Evolutionary conservation across 1,140 invertebrate species (phyloP), one percentile per base, ranked within the genome.

Genomic region (Hirudo medicinalis): DNA sequence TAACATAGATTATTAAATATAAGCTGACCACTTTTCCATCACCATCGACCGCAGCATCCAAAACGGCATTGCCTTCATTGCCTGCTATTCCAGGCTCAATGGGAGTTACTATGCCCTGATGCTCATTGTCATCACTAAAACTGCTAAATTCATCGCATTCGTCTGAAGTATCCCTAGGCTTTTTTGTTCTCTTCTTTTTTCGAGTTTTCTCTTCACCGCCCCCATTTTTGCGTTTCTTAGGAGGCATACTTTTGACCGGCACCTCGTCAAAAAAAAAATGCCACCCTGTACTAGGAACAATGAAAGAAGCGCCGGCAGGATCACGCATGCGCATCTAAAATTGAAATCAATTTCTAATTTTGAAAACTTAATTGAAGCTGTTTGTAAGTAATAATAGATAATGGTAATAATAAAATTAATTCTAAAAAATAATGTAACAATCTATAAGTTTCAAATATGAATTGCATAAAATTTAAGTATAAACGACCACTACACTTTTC

Each of bases 151-250:
- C 57, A 6, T 63, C 57, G 20, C 19, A 22, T 22, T 63, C 57
- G 57, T 63, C 57, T 6, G 22, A 22, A 25, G 3, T 32, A 32
- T 63, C 22, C 29, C 29, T 63, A 63, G 8, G 11, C 20, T 32
- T 63, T 63, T 63, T 63, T 22, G 57, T 63, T 63, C 29, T 63
- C 29, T 63, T 63, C 57, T 15, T 63, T 63, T 63, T 63, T 13
- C 29, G 57, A 63, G 8, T 63, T 63, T n/a, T 63, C 9, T 63
- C 57, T 13, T 63, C 43, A 49, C 43, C 57, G 11, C 6, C 19
- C 22, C 29, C 29, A 63, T 63, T 32, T 63, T 63, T 63, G 11
- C 57, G 57, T 63, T 63, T 63, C 57, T 63, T 63, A 13, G 57
- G 57, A 22, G 57, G 57, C 57, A 63, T 63, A n/a, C 20, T 63